Base-by-base conservation (phyloP, 1,140 invertebrate genomes). In the Heliothis virescens region DNA sequence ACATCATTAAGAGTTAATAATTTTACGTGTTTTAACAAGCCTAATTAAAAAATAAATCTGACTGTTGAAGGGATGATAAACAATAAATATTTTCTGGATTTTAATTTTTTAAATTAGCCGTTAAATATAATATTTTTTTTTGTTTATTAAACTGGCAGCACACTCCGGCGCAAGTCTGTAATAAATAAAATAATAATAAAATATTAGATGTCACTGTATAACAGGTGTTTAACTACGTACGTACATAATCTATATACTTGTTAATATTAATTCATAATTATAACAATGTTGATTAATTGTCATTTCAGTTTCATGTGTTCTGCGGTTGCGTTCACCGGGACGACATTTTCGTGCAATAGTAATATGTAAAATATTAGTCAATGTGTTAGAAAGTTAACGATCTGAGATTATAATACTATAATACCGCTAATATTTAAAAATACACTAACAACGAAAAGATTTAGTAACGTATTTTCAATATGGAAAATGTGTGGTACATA, bases 241-340 rank as follows among this genome's bases (percentile, higher is more conserved):
- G 67, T 84, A 92, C 90, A 92, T 92, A 94, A 92, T 92, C 87
- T 94, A 94, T 93, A 94, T 94, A 91, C 86, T 93, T 94, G 92
- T 94, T 94, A 94, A 91, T 92, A 92, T 91, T 91, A 90, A 92
- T 91, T 93, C 84, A 91, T 87, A 87, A 90, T 90, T 94, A 94
- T 94, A 94, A 92, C 72, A 82, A 93, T 92, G 92, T 94, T 94
- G 91, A 92, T 92, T 90, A 90, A 83, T 80, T 90, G 79, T 87
- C 85, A 86, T 80, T 88, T 82, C 84, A 79, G 88, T 87, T 79
- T 16, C 26, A 47, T 69, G 63, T 69, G 63, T 78, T 59, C 26
- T 69, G 5, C 48, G 53, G 62, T 67, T 55, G 0, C 7, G 52
- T 67, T 62, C 75, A 69, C 75, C 62, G 75, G 59, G 63, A 26